phyloP scores from a whole-genome alignment of 2,113 vertebrate genomes.

The Phrynosoma platyrhinos region DNA sequence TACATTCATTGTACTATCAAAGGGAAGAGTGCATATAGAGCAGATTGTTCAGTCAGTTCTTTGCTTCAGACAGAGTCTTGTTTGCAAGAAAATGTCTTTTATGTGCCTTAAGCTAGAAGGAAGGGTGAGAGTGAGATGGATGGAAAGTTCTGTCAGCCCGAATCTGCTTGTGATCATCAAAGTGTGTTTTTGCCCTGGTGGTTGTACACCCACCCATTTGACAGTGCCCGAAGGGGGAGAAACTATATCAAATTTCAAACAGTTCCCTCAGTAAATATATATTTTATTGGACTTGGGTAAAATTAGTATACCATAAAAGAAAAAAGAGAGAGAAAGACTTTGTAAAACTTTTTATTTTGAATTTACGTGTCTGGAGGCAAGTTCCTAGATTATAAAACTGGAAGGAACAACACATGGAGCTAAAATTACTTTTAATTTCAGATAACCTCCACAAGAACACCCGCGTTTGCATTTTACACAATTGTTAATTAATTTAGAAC shows the following conservation, averaged over 20 bases:
- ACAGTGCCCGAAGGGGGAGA: not conserved
- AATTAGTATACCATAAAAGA: not conserved
- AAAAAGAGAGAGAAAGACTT: too few species aligned
- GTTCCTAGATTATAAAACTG: not conserved
- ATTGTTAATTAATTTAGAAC: not conserved
- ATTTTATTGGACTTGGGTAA: not conserved
- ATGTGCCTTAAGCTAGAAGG: constrained; percentile 15
- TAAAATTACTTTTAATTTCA: not conserved
- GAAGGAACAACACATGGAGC: not conserved
- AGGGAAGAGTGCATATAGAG: not conserved
- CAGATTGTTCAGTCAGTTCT: not conserved
- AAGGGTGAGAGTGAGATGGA: constrained; percentile 40
- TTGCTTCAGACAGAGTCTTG: not conserved
- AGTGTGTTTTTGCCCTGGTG: constrained; percentile 41
- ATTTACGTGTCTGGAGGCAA: not conserved
- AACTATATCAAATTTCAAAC: not conserved
- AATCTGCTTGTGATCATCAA: constrained; percentile 41
- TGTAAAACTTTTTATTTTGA: not conserved
- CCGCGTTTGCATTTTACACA: not conserved
- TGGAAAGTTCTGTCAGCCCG: constrained; percentile 22
- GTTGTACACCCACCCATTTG: constrained; percentile 30
- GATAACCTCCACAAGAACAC: not conserved
- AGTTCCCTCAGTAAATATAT: constrained; percentile 16
- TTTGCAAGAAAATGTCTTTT: constrained; percentile 18
- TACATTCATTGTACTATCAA: not conserved